These are phyloP conservation scores for Zophobas morio DNA, from an alignment of 1,140 invertebrate species.

Conservation along the genomic window DNA sequence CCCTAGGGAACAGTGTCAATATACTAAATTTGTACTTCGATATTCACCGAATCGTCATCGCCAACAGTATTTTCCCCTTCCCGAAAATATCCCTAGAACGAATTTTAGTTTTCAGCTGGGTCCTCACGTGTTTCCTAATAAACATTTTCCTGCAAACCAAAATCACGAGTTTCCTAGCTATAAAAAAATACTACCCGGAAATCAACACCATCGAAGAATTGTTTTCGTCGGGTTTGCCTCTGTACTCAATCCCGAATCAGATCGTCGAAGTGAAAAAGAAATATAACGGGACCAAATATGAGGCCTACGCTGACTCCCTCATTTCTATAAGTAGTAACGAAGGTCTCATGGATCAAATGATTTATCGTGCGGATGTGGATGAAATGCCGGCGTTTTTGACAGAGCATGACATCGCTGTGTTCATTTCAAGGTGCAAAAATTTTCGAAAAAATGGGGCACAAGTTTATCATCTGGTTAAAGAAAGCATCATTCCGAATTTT, in stretches of 20 bases:
- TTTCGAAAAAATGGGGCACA: constrained; percentile 27
- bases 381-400: constrained; percentile 15
- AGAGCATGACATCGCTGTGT: constrained; percentile 24
- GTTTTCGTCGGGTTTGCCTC: background rate
- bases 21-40: constrained; percentile 1
- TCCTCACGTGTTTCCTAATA: constrained; percentile 7
- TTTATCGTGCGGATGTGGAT: background rate
- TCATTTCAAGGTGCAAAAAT: constrained; percentile 11
- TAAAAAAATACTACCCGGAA: constrained; percentile 6
- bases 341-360: constrained; percentile 25
- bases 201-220: constrained; percentile 35
- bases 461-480: constrained; percentile 39
- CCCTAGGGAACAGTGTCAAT: background rate
- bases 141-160: constrained; percentile 38
- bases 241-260: constrained; percentile 18
- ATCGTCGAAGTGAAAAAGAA: constrained; percentile 32
- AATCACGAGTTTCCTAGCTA: constrained; percentile 27
- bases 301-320: background rate
- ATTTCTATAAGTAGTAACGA: background rate
- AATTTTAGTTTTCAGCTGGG: constrained; percentile 20
- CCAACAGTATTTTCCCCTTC: background rate
- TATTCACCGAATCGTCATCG: background rate
- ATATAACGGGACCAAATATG: constrained; percentile 11
- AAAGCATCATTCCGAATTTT: constrained; percentile 39
- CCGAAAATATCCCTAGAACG: constrained; percentile 19